Percentiles rank a stretch among this genome's conserved stretches.
phyloP scores from a whole-genome alignment of 1,140 invertebrate genomes.

The Adelges cooleyi region DNA sequence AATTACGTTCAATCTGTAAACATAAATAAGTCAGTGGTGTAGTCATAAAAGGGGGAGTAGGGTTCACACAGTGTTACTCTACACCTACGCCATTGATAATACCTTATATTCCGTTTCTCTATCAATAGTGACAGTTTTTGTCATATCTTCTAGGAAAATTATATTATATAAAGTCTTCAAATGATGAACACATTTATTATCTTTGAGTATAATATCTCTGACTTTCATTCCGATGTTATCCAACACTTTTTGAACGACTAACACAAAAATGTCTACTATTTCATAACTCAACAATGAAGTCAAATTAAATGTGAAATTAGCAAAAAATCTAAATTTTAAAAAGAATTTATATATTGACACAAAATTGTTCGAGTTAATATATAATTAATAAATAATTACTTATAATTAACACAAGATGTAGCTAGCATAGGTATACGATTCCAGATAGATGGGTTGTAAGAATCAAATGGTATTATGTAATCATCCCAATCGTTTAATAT shows the following conservation, averaged over 20 bases:
- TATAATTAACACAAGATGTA: background rate
- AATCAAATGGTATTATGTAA: background rate
- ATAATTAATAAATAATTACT: background rate
- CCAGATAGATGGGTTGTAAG: constrained; percentile 7
- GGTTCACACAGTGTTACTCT: too few relatives aligned
- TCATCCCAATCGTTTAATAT: background rate
- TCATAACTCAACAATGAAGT: background rate
- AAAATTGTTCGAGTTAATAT: too few relatives aligned
- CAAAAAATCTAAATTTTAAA: background rate
- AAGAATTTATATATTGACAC: too few relatives aligned
- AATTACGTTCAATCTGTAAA: constrained; percentile 9
- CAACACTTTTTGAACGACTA: background rate
- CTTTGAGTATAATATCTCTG: constrained; percentile 4
- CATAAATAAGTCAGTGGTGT: too few relatives aligned
- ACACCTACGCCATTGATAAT: too few relatives aligned
- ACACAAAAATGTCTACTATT: constrained; percentile 13
- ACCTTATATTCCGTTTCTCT: constrained; percentile 15
- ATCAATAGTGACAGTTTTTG: constrained; percentile 1
- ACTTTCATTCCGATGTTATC: constrained; percentile 3
- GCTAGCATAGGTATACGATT: background rate
- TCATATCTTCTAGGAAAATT: constrained; percentile 7
- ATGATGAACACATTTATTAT: constrained; percentile 23
- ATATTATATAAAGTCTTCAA: constrained; percentile 13
- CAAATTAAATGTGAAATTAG: background rate
- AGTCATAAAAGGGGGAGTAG: too few relatives aligned